Conservation (phyloP, 2,888 invertebrate species). For the Smittia aterrima region DNA sequence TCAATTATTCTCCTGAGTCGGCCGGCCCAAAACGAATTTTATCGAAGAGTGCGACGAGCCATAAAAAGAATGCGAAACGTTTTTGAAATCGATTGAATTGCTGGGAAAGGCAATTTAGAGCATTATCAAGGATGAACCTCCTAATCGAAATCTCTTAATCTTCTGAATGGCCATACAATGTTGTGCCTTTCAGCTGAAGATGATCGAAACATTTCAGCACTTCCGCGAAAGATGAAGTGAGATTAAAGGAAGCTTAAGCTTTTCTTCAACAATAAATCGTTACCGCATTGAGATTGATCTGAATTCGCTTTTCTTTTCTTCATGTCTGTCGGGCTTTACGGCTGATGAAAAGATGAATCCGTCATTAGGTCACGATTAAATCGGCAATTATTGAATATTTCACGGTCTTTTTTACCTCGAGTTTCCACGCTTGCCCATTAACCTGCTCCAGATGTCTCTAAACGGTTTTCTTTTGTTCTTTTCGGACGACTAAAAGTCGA, state of each 20-base stretch:
- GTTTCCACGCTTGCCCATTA: neutral
- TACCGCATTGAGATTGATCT: neutral
- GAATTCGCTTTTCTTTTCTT: neutral
- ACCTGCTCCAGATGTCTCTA: neutral
- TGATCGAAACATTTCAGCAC: conserved; percentile 2
- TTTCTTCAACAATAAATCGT: neutral
- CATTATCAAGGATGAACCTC: neutral
- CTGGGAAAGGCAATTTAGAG: conserved; percentile 2
- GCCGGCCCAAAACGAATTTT: neutral
- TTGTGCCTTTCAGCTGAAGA: neutral
- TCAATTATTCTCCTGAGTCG: neutral
- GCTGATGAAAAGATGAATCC: neutral
- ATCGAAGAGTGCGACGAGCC: neutral
- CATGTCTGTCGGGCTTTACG: neutral
- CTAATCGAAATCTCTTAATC: neutral
- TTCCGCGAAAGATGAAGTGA: neutral
- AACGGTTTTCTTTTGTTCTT: neutral
- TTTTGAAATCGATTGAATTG: neutral
- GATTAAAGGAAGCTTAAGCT: neutral
- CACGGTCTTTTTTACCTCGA: neutral
- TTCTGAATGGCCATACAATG: neutral
- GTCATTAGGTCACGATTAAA: neutral
- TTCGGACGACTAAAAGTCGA: neutral
- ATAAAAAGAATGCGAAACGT: neutral
- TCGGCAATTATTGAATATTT: neutral